A percentile compares a stretch with the other conserved stretches of the same genome.
phyloP scores from a whole-genome alignment of 2,888 invertebrate genomes.

The Dynastes maya region DNA sequence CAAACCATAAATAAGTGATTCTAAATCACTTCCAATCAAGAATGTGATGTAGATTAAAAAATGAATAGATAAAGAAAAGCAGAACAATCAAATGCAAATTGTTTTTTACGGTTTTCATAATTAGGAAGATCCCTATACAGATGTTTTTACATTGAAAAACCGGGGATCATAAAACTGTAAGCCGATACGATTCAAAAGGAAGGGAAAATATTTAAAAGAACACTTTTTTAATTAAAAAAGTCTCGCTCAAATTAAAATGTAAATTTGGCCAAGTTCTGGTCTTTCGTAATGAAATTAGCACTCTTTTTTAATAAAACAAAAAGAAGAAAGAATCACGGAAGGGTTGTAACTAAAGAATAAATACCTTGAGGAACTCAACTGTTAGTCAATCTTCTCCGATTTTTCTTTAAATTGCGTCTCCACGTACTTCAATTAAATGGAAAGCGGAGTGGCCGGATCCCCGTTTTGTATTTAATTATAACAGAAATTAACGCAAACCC shows the following conservation, averaged over 20 bases:
- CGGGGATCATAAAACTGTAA: constrained; percentile 11
- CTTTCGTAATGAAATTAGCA: constrained; percentile 51
- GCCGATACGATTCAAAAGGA: constrained; percentile 26
- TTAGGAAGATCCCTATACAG: not conserved
- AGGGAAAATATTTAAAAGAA: constrained; percentile 41
- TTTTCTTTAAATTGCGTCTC: constrained; percentile 52
- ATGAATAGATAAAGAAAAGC: no score
- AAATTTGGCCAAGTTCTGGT: constrained; percentile 49
- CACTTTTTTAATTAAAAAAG: constrained; percentile 51
- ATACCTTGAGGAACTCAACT: constrained; percentile 47
- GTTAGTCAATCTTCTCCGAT: constrained; percentile 50
- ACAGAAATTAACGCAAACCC: constrained; percentile 60
- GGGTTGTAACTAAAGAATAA: constrained; percentile 50
- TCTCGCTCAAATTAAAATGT: constrained; percentile 48
- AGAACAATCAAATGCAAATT: no score
- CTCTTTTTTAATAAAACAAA: constrained; percentile 51
- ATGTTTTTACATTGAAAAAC: not conserved
- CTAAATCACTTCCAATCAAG: not conserved
- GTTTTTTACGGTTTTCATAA: constrained; percentile 10
- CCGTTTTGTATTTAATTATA: constrained; percentile 61
- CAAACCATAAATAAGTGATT: constrained; percentile 31
- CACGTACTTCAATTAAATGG: constrained; percentile 59
- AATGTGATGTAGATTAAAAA: no score
- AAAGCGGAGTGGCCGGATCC: constrained; percentile 47
- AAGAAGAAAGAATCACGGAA: constrained; percentile 47